Evolutionary conservation across 1,140 invertebrate species (phyloP).

Genomic region (Drosophila bocki): DNA sequence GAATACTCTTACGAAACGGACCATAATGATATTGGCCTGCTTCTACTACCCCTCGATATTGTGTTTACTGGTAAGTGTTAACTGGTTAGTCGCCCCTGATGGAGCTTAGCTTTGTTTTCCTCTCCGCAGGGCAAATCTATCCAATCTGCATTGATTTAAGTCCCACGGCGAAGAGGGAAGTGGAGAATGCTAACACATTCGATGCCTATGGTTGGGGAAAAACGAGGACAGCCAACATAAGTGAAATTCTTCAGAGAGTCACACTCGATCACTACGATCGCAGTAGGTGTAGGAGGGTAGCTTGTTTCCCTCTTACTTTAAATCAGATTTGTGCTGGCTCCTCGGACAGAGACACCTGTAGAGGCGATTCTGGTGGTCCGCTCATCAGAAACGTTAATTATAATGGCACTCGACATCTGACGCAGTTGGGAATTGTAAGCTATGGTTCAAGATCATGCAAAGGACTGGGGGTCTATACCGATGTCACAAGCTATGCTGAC

Average conservation of each 20-base stretch:
- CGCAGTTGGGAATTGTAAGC: not conserved
- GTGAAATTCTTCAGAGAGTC: not conserved
- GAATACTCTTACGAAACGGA: rapidly evolving
- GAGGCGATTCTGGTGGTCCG: slow-evolving; percentile 8
- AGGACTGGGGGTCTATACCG: not conserved
- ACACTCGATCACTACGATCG: not conserved
- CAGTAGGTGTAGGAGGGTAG: rapidly evolving
- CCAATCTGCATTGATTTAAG: slow-evolving; percentile 4
- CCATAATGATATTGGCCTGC: slow-evolving; percentile 1
- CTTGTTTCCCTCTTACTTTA: rapidly evolving
- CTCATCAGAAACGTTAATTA: not conserved
- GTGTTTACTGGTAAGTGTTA: not conserved
- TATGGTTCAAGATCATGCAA: not conserved
- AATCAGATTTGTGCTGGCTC: slow-evolving; percentile 8
- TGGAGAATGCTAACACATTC: not conserved
- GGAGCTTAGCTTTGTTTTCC: not conserved
- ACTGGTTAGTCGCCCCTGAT: not conserved
- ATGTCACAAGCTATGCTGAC: not conserved
- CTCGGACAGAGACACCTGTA: not conserved
- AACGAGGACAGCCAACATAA: not conserved
- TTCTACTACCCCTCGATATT: not conserved
- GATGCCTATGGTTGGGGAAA: slow-evolving; percentile 10
- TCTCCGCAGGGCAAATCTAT: not conserved
- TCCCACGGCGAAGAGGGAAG: rapidly evolving
- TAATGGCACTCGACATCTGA: not conserved